Evolutionary conservation across 2,113 vertebrate species (phyloP), one percentile per base, ranked within the genome.

Genomic region (Lethenteron camtschaticum): DNA sequence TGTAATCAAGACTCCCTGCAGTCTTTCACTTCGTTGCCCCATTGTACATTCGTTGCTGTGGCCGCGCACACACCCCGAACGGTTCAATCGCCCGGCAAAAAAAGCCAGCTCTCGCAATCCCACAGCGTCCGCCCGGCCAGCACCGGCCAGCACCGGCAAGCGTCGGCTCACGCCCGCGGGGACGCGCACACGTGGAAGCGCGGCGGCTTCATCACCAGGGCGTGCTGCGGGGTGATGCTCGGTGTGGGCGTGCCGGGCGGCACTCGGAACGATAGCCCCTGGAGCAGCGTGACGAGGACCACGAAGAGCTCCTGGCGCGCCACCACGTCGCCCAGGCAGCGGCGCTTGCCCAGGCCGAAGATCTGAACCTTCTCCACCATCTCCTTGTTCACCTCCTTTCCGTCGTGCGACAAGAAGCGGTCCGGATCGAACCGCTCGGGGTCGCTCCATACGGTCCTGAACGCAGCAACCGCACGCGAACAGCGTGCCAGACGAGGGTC

Each of bases 281-380:
- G 94, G 71, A 95, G 73, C 55, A 96, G 68, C 55, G 78, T 85
- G 63, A 84, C 79, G 77, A 96, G 72, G 76, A 99, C 95, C 41
- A 96, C 86, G 76, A 81, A 96, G 74, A 95, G 72, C 75, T 99
- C 87, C 55, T 79, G 76, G 9, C 85, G 82, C 11, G 79, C 90
- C 1, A 99, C 88, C 66, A 75, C 69, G 73, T 99, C 90, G 0
- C 94, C 94, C 0, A 94, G 74, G 77, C 94, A 99, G 9, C 82
- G 84, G 2, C 94, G 78, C 75, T 81, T 87, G 58, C 94, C 94
- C 78, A 95, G 11, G 8, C 94, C 86, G 0, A 99, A 99, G 1
- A 71, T 0, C 75, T 82, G 14, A 69, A 96, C 80, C 74, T 87
- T 94, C 71, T 96, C 90, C 0, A 78, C 75, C 9, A 87, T 80